Evolutionary conservation across 2,797 vertebrate genomes (phyloP), one percentile per base, ranked within the genome.

Genomic region (Pipistrellus nathusii): DNA sequence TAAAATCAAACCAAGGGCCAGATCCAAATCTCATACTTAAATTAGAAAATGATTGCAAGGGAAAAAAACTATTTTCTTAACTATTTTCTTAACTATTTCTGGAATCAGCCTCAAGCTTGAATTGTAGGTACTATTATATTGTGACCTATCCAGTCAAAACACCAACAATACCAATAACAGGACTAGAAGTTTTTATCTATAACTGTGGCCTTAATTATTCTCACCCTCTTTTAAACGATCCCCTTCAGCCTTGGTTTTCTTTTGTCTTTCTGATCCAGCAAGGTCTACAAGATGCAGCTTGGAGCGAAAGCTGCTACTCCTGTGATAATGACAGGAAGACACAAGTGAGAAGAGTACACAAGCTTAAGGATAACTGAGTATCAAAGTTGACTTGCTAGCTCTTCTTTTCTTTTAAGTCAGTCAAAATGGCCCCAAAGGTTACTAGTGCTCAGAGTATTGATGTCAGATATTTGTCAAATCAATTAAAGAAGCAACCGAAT

Each of bases 231-330:
- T 99, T 6, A 99, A 98, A 21, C 99, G 98, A 95, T 99, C 99
- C 68, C 99, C 99, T 97, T 99, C 99, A 12, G 99, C 99, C 96
- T 99, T 99, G 10, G 99, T 99, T 97, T 99, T 99, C 97, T 99
- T 99, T 94, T 99, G 99, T 91, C 99, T 99, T 97, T 99, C 99
- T 2, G 99, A 99, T 78, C 99, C 99, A 91, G 99, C 99, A 23
- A 99, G 98, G 97, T 99, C 99, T 92, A 99, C 99, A 23, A 99
- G 98, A 95, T 99, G 99, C 0, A 99, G 97, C 97, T 99, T 99
- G 51, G 98, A 99, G 93, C 98, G 98, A 93, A 99, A 98, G 0
- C 98, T 98, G 96, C 98, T 98, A 4, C 93, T 98, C 97, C 99
- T 99, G 62, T 12, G 14, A 69, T 75, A 95, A 93, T 95, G 88